Percentiles rank a stretch among this genome's conserved stretches.
Evolutionary conservation across 2,113 vertebrate genomes (phyloP).

Genomic region (Saccopteryx leptura): DNA sequence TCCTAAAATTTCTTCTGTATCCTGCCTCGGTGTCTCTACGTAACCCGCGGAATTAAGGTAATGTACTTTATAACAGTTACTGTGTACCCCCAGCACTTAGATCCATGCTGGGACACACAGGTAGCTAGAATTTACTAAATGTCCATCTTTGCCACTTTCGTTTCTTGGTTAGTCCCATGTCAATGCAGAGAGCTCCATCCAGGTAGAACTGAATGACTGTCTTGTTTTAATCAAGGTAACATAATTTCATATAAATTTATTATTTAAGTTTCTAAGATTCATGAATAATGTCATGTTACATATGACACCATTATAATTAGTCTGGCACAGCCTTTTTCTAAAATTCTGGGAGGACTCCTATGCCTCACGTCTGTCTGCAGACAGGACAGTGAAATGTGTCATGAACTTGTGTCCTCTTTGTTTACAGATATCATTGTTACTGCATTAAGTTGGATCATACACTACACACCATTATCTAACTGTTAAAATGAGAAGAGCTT

Average conservation of each 20-base stretch:
- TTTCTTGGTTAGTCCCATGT: not conserved
- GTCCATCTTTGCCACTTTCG: not conserved
- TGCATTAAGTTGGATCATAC: not conserved
- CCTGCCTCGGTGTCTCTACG: no score
- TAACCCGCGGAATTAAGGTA: no score
- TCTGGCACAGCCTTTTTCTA: not conserved
- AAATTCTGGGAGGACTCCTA: not conserved
- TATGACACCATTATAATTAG: not conserved
- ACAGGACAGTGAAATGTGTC: not conserved
- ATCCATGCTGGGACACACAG: not conserved
- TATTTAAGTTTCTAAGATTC: not conserved
- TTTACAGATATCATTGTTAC: not conserved
- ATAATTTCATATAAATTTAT: not conserved
- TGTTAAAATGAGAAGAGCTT: not conserved
- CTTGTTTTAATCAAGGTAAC: not conserved
- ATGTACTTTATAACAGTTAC: no score
- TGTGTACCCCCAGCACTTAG: not conserved
- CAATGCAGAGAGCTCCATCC: not conserved
- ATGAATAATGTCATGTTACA: not conserved
- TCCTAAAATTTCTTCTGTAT: no score
- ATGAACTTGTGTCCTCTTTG: not conserved
- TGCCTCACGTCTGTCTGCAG: not conserved
- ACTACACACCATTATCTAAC: not conserved
- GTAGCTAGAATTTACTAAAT: not conserved
- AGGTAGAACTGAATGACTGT: not conserved